Conservation (phyloP, 1,140 invertebrate species). For the Aporrectodea caliginosa region DNA sequence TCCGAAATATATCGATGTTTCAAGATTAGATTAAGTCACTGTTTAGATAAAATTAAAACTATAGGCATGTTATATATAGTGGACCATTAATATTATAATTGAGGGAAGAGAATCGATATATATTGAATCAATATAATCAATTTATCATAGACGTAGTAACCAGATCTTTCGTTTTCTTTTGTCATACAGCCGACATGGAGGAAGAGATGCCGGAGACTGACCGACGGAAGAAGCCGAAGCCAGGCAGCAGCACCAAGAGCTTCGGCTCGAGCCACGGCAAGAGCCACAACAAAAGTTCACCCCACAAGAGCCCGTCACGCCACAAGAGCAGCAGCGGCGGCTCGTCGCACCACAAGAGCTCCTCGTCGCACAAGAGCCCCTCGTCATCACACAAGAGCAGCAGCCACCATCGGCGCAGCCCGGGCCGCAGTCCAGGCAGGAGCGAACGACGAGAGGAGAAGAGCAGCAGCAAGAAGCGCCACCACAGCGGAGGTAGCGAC, state of each 20-base stretch:
- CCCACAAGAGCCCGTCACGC: background rate
- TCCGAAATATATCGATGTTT: too few relatives aligned
- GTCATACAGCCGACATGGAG: background rate
- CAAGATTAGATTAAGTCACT: too few relatives aligned
- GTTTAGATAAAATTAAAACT: too few relatives aligned
- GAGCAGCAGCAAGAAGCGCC: background rate
- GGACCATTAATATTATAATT: too few relatives aligned
- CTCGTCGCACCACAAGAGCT: background rate
- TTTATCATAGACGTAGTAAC: too few relatives aligned
- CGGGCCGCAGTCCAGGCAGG: background rate
- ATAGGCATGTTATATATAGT: too few relatives aligned
- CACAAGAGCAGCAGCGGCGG: background rate
- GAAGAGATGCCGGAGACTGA: background rate
- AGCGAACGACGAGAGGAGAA: too few relatives aligned
- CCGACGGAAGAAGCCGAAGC: background rate
- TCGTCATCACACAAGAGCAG: background rate
- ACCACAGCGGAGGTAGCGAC: background rate
- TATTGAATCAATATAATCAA: too few relatives aligned
- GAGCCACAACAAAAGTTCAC: background rate
- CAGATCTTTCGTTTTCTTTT: too few relatives aligned
- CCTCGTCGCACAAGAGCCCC: background rate
- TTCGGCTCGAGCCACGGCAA: background rate
- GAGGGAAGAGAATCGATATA: too few relatives aligned
- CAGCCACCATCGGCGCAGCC: background rate
- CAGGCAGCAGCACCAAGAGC: background rate